These are phyloP conservation scores for Aricia artaxerxes DNA, from an alignment of 2,888 invertebrate genomes.

Conservation along the genomic window DNA sequence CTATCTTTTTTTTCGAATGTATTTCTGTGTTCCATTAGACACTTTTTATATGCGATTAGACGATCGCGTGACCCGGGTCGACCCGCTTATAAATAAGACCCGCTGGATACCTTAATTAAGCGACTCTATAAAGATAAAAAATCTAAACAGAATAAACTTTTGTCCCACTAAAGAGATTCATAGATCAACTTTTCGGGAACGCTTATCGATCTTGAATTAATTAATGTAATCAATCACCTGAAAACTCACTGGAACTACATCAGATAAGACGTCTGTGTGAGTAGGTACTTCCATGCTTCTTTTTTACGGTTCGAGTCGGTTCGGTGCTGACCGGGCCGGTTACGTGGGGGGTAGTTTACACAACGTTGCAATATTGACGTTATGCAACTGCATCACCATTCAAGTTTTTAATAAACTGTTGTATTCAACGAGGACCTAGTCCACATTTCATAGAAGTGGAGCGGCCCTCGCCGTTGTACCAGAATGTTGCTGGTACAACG, in stretches of 20 bases:
- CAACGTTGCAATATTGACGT: neutral
- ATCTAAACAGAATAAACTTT: constrained; percentile 2
- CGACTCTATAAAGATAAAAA: constrained; percentile 23
- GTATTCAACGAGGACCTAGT: neutral
- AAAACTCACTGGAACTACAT: neutral
- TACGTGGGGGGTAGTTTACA: neutral
- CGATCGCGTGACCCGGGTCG: constrained; percentile 73
- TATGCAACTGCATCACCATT: neutral
- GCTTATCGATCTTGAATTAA: constrained; percentile 20
- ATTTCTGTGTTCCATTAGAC: constrained; percentile 74
- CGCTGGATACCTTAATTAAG: constrained; percentile 72
- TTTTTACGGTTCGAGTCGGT: neutral
- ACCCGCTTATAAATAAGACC: constrained; percentile 52
- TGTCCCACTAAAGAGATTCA: constrained; percentile 16
- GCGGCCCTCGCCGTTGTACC: constrained; percentile 54
- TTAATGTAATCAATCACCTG: constrained; percentile 17
- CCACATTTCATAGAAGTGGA: constrained; percentile 4
- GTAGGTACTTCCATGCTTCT: neutral
- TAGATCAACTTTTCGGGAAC: neutral
- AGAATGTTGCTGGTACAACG: constrained; percentile 72
- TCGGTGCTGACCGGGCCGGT: neutral
- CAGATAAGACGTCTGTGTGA: neutral
- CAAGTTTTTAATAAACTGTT: constrained; percentile 6
- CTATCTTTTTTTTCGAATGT: constrained; percentile 75
- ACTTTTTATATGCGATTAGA: constrained; percentile 75